Conservation (phyloP, 1,140 invertebrate genomes). For the Sarcophaga peregrina region DNA sequence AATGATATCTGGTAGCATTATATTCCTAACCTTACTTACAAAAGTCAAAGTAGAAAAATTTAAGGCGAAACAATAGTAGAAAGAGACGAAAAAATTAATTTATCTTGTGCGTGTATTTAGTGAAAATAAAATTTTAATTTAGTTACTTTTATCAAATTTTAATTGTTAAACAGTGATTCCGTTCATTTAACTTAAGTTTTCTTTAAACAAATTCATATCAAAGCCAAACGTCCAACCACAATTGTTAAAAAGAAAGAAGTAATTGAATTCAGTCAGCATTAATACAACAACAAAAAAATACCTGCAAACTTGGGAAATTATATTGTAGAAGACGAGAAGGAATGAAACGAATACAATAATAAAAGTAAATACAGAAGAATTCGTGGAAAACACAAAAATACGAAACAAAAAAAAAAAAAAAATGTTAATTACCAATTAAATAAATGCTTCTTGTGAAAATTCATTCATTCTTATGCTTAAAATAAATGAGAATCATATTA, state of each 20-base stretch:
- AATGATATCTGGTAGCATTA: neutral
- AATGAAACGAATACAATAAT: conserved; percentile 28
- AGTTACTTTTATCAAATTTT: conserved; percentile 31
- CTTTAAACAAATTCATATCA: conserved; percentile 38
- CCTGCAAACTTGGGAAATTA: conserved; percentile 33
- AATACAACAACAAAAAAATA: conserved; percentile 39
- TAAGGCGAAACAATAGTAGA: conserved; percentile 10
- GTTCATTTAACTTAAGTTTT: conserved; percentile 40
- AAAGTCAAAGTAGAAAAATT: conserved; percentile 15
- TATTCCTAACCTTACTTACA: conserved; percentile 12
- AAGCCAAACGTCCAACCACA: conserved; percentile 29
- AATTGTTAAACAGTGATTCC: conserved; percentile 36
- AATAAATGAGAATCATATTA: conserved; percentile 17
- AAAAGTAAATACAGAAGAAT: conserved; percentile 31
- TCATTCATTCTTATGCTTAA: neutral
- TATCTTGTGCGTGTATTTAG: conserved; percentile 35
- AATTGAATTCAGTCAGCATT: conserved; percentile 36
- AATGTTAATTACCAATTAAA: conserved; percentile 39
- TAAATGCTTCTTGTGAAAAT: conserved; percentile 27
- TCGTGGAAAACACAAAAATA: conserved; percentile 35
- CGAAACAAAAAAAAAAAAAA: conserved; percentile 16
- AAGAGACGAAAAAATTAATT: conserved; percentile 31
- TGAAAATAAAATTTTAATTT: conserved; percentile 40
- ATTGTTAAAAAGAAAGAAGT: neutral
- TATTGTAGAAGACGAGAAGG: conserved; percentile 18